Base-by-base conservation (phyloP, 2,113 vertebrate genomes). In the Rattus rattus region DNA sequence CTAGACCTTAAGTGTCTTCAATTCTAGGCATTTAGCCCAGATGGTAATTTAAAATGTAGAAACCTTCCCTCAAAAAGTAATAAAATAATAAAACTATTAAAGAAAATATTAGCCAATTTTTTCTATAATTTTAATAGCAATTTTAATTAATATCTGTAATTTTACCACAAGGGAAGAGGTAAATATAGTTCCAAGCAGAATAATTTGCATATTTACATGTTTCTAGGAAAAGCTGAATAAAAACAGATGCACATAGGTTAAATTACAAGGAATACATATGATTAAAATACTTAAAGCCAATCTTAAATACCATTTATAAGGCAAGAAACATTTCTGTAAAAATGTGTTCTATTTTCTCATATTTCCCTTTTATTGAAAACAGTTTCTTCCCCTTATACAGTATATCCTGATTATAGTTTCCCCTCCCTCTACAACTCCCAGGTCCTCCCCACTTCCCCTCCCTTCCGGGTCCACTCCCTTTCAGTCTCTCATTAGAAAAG, bases 1-100 rank as follows among this genome's bases (percentile, higher is more conserved):
- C 26, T 89, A 20, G 43, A 59, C 59, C 96, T 90, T 89, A 83
- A 80, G n/a, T 88, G 43, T 1, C 39, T 65, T 94, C 87, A 39
- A 93, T 81, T 94, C 28, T 87, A 87, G 75, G 80, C 24, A 89
- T 28, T 69, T 54, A 81, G 47, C 67, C 10, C 20, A 49, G 20
- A 70, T 13, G 26, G 2, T 88, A 19, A 76, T 43, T 90, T 90
- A 67, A 76, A 90, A 76, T 39, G 16, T 17, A 79, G 20, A 20
- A 90, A 20, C 11, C 47, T 76, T 39, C 67, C 96, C 59, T 70
- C 75, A 89, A 86, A 95, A 54, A 56, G 5, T 75, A 39, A 47
- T 88, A 87, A 95, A 91, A 89, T 83, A 79, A 84, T 94, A 28
- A 93, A 94, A 91, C 67, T 67, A 85, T 33, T 95, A 49, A 94